Base-by-base conservation (phyloP, 2,888 invertebrate species). In the Dascillus cervinus region DNA sequence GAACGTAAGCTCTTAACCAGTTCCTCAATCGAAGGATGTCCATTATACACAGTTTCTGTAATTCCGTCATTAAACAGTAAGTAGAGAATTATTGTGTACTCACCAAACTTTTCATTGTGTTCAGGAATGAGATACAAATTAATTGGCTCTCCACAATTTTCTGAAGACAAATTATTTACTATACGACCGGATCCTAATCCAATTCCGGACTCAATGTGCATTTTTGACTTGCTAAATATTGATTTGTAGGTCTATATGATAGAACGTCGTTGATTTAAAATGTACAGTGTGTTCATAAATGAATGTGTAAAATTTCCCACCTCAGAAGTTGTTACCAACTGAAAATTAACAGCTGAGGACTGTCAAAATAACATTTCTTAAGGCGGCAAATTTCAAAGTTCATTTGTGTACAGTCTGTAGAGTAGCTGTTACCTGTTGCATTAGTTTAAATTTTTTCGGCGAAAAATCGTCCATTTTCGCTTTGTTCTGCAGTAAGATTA, bases 401-500 rank as follows among this genome's bases (percentile, higher is more conserved):
- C n/a, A n/a, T n/a, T n/a, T n/a, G n/a, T n/a, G n/a, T n/a, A n/a
- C n/a, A n/a, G n/a, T n/a, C n/a, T n/a, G n/a, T n/a, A n/a, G 17
- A 17, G 5, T 17, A 17, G 4, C 8, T 17, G 17, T 4, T 17
- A 72, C 71, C 64, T 69, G 47, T 69, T 82, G 82, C 68, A 82
- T 75, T 24, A 61, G 65, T 49, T 67, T 70, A 29, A 81, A 66
- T 22, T 69, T 66, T 4, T 65, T 63, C 0, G 79, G 73, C 17
- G 76, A 71, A 46, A 78, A 86, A 60, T 91, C 86, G 36, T 80
- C 77, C 24, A 83, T 66, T 42, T 76, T 75, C 10, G 84, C 83
- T 49, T 80, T 79, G 56, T 91, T 92, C 37, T 90, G 87, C 1
- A 92, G 64, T 54, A 94, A 75, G 29, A 92, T 65, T 17, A 92